A percentile compares a stretch with the other conserved stretches of the same genome.
These are phyloP conservation scores for Notothenia coriiceps DNA, from an alignment of 2,113 vertebrate genomes.

Conservation along the genomic window DNA sequence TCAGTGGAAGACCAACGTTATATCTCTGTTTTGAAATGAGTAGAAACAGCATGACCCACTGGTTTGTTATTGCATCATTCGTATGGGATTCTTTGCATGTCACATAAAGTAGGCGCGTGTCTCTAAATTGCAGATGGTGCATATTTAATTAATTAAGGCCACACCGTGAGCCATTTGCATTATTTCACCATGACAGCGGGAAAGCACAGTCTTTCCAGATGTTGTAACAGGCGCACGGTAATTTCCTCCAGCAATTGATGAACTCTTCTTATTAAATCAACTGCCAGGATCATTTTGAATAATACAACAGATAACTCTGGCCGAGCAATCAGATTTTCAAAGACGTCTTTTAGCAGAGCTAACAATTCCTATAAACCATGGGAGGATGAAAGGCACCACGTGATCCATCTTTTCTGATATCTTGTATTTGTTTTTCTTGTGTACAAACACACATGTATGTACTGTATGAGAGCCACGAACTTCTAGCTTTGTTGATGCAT, in stretches of 20 bases:
- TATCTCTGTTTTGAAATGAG: slow-evolving; percentile 39
- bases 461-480: slow-evolving; percentile 22
- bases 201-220: slow-evolving; percentile 28
- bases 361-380: slow-evolving; percentile 49
- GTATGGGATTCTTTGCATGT: slow-evolving; percentile 75
- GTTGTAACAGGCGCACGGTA: slow-evolving; percentile 39
- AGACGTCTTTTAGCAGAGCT: slow-evolving; percentile 36
- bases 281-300: slow-evolving; percentile 59
- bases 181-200: slow-evolving; percentile 36
- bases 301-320: slow-evolving; percentile 48
- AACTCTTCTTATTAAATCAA: slow-evolving; percentile 55
- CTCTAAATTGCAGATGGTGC: slow-evolving; percentile 49
- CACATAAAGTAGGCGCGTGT: slow-evolving; percentile 56
- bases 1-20: slow-evolving; percentile 21
- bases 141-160: slow-evolving; percentile 55
- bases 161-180: slow-evolving; percentile 45
- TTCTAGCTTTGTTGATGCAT: slow-evolving; percentile 31
- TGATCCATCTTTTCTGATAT: slow-evolving; percentile 41
- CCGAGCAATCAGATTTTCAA: slow-evolving; percentile 51
- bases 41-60: slow-evolving; percentile 72
- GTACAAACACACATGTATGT: slow-evolving; percentile 14
- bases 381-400: slow-evolving; percentile 37
- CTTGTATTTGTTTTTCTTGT: slow-evolving; percentile 31
- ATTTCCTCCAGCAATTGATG: slow-evolving; percentile 52
- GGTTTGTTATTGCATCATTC: slow-evolving; percentile 60